phyloP scores from a whole-genome alignment of 2,113 vertebrate genomes.

The Sialia sialis region DNA sequence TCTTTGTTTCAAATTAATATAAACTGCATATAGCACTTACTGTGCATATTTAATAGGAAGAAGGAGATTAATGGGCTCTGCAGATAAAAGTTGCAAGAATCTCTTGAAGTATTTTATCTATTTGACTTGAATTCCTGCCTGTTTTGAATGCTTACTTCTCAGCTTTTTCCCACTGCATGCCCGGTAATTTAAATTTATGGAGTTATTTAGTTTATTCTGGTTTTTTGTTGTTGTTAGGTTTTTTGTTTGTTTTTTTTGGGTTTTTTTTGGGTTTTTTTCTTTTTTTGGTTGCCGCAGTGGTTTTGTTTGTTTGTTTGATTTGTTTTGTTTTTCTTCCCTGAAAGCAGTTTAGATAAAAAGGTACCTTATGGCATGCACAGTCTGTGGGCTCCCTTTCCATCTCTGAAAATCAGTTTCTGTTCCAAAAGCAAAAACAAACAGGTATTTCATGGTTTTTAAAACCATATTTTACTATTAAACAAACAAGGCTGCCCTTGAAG shows the following conservation, averaged over 20 bases:
- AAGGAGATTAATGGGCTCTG: background rate
- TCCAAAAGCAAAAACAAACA: background rate
- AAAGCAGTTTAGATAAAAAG: background rate
- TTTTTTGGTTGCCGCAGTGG: background rate
- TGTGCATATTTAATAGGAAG: background rate
- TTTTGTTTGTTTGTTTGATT: background rate
- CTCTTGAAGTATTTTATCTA: background rate
- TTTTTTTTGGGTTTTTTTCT: background rate
- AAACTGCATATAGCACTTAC: background rate
- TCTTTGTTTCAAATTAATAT: background rate
- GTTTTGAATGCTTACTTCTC: background rate
- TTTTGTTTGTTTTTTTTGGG: background rate
- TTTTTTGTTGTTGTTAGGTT: background rate
- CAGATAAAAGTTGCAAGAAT: background rate
- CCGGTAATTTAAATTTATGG: background rate
- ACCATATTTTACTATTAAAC: background rate
- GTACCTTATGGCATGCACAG: background rate
- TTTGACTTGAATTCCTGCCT: background rate
- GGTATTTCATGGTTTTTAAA: background rate
- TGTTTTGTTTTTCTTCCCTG: background rate
- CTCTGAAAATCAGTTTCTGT: background rate
- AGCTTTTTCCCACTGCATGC: background rate
- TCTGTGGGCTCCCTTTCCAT: background rate
- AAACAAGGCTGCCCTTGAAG: background rate
- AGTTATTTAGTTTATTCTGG: background rate